Evolutionary conservation across 2,888 invertebrate species (phyloP).

Genomic region (Erpobdella octoculata): DNA sequence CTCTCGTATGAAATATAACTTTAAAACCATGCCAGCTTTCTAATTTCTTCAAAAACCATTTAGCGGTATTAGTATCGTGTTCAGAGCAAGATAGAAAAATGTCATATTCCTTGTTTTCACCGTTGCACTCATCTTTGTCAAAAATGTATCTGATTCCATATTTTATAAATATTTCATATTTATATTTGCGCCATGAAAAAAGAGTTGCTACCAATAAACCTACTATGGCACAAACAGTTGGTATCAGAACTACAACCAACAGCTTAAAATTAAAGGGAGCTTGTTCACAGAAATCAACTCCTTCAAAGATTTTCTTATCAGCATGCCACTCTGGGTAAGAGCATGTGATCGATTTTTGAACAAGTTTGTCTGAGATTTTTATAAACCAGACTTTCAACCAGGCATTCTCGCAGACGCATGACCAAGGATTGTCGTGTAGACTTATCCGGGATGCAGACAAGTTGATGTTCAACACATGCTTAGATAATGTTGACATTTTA

Average conservation of each 20-base stretch:
- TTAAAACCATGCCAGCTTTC: background rate
- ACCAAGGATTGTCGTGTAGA: conserved; percentile 6
- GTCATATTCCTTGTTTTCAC: background rate
- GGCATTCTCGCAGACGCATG: background rate
- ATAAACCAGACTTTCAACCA: background rate
- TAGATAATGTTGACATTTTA: background rate
- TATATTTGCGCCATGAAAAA: background rate
- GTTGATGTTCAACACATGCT: background rate
- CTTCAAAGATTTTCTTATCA: background rate
- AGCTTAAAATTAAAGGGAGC: background rate
- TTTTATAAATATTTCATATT: background rate
- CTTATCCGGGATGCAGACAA: background rate
- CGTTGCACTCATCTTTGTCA: background rate
- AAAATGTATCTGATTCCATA: conserved; percentile 6
- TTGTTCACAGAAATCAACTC: conserved; percentile 2
- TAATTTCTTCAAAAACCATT: background rate
- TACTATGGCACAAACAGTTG: background rate
- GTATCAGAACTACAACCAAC: background rate
- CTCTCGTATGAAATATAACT: background rate
- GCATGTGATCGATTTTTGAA: background rate
- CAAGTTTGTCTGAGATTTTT: background rate
- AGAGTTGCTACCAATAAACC: background rate
- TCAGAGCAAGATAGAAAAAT: background rate
- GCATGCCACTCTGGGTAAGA: background rate
- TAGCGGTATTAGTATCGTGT: background rate